Evolutionary conservation across 2,113 vertebrate species (phyloP).

Genomic region (Phyllostomus hastatus): DNA sequence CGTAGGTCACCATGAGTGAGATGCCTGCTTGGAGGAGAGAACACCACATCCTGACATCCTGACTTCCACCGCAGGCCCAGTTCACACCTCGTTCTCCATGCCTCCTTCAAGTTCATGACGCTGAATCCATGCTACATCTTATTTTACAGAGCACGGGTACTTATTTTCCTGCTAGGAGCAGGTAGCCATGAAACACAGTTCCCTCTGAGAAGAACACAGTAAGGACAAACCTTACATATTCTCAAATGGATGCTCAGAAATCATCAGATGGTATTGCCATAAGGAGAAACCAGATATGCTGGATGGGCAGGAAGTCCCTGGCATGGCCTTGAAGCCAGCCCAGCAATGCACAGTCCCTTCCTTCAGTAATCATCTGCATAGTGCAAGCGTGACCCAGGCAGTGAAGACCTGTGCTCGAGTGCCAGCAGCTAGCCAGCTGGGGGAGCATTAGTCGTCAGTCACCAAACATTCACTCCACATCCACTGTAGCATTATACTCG

Average conservation of each 20-base stretch:
- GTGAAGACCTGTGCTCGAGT: background rate
- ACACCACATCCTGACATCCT: background rate
- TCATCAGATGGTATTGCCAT: background rate
- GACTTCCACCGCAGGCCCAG: background rate
- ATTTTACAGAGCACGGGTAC: background rate
- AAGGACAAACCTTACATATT: background rate
- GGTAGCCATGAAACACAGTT: constrained; percentile 12
- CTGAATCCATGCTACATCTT: background rate
- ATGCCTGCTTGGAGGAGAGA: background rate
- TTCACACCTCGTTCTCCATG: background rate
- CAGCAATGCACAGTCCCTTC: background rate
- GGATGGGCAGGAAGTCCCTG: background rate
- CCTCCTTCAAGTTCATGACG: background rate
- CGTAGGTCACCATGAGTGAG: accelerated
- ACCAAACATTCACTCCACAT: background rate
- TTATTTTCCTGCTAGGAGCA: constrained; percentile 26
- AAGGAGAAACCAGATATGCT: background rate
- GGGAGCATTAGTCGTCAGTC: background rate
- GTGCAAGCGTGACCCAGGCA: background rate
- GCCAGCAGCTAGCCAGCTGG: background rate
- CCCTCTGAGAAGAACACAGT: constrained; percentile 1
- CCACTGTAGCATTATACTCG: background rate
- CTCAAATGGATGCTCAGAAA: background rate
- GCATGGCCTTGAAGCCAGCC: background rate
- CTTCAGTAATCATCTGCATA: background rate